Conservation (phyloP, 2,113 vertebrate genomes). For the Lota lota region DNA sequence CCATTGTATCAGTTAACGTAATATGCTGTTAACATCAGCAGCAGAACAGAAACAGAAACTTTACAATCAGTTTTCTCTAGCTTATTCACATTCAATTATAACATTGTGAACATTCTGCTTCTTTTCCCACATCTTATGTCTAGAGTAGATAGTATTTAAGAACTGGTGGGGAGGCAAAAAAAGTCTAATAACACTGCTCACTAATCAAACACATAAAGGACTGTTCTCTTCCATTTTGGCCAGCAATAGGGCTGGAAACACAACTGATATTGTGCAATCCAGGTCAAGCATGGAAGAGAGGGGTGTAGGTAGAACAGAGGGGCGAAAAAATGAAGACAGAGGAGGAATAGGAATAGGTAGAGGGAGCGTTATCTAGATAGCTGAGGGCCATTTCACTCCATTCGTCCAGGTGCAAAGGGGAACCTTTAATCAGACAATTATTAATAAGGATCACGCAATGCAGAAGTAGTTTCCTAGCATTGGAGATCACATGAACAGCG, state of each 20-base stretch:
- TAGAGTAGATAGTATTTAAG: too few relatives aligned
- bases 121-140: too few relatives aligned
- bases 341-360: conserved; percentile 11
- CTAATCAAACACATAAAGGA: conserved; percentile 40
- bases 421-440: conserved; percentile 37
- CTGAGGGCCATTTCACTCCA: conserved; percentile 25
- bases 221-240: conserved; percentile 53
- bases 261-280: conserved; percentile 69
- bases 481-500: conserved; percentile 28
- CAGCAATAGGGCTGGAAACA: conserved; percentile 58
- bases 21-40: too few relatives aligned
- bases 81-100: too few relatives aligned
- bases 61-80: too few relatives aligned
- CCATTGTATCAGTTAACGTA: too few relatives aligned
- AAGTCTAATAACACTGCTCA: background rate
- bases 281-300: conserved; percentile 72
- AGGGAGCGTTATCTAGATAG: conserved; percentile 40
- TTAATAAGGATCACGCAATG: conserved; percentile 52
- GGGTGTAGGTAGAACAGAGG: conserved; percentile 69
- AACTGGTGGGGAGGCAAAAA: too few relatives aligned
- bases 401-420: conserved; percentile 49
- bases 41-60: too few relatives aligned
- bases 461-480: conserved; percentile 43
- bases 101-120: too few relatives aligned
- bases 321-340: conserved; percentile 39